Evolutionary conservation across 1,140 invertebrate genomes (phyloP).

Genomic region (Leptinotarsa texana): DNA sequence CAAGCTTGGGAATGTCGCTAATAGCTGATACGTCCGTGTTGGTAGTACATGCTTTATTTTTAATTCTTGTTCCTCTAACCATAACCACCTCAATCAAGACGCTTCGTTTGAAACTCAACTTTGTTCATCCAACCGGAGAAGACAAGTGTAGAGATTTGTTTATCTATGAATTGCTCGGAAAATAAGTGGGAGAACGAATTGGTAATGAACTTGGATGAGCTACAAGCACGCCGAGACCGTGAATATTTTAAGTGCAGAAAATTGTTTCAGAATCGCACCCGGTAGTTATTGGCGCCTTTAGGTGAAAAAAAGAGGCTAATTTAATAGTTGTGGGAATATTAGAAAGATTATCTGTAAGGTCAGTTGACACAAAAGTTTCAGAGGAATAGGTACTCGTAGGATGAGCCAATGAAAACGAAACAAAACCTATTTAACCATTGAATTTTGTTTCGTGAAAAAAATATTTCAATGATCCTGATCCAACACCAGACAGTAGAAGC

Average conservation of each 20-base stretch:
- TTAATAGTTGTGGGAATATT: too few relatives aligned
- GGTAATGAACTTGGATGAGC: not conserved
- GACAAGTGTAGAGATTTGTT: not conserved
- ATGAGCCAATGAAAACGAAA: too few relatives aligned
- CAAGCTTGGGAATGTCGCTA: slow-evolving; percentile 1
- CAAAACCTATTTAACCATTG: too few relatives aligned
- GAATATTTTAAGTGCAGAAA: not conserved
- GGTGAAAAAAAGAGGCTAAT: too few relatives aligned
- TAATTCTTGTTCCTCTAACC: not conserved
- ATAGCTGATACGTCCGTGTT: not conserved
- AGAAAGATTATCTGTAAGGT: too few relatives aligned
- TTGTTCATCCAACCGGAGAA: not conserved
- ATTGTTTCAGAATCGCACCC: too few relatives aligned
- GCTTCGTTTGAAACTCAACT: not conserved
- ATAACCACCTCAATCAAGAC: slow-evolving; percentile 5
- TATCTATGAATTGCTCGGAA: not conserved
- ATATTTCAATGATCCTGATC: too few relatives aligned
- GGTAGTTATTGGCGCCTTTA: too few relatives aligned
- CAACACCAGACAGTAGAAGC: too few relatives aligned
- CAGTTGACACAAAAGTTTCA: too few relatives aligned
- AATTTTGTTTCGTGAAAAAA: too few relatives aligned
- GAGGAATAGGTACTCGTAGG: too few relatives aligned
- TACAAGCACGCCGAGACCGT: not conserved
- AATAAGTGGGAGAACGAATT: not conserved
- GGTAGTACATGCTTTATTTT: not conserved